Evolutionary conservation across 1,140 invertebrate genomes (phyloP), one percentile per base, ranked within the genome.

Genomic region (Pogonomyrmex barbatus): DNA sequence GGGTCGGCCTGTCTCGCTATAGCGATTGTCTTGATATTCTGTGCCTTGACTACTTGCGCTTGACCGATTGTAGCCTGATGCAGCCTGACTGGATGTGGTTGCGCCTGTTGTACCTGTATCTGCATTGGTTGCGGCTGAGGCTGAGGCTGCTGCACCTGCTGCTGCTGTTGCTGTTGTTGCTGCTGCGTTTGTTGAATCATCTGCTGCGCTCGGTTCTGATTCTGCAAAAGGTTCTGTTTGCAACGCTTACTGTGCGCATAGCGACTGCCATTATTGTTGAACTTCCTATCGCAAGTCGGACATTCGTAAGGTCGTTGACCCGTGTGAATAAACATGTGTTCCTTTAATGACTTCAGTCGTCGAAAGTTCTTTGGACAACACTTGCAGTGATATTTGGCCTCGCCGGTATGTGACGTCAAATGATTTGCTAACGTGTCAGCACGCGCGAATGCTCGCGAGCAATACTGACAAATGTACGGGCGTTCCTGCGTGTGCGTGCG

Each of bases 351-450:
- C n/a, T 95, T 95, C 0, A 95, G 62, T 47, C 96, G 93, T 0
- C 96, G 95, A 90, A 97, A 97, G 42, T 96, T 95, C 87, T 97
- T 97, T 0, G 96, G 95, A 91, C 96, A 97, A 81, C 95, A 96
- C 36, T 96, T 95, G 92, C 96, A 97, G 36, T 96, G 95, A 90
- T 96, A 97, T 30, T 96, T 96, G 5, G 96, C 96, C 78, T 97
- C 96, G 10, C 96, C 96, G 0, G 96, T 96, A 56, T 96, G 96
- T 10, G 95, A 95, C 0, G 95, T 95, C 47, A 95, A 73, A 65
- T 96, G 95, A 88, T 95, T 95, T 0, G 95, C 95, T 0, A 96
- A 85, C 0, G 95, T 95, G 36, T 95, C 95, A 0, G 94, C 94
- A 30, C 95, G 91, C 1, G 95, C 94, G 67, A 95, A 95, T 0